Conservation (phyloP, 2,113 vertebrate genomes). For the Regulus satrapa region DNA sequence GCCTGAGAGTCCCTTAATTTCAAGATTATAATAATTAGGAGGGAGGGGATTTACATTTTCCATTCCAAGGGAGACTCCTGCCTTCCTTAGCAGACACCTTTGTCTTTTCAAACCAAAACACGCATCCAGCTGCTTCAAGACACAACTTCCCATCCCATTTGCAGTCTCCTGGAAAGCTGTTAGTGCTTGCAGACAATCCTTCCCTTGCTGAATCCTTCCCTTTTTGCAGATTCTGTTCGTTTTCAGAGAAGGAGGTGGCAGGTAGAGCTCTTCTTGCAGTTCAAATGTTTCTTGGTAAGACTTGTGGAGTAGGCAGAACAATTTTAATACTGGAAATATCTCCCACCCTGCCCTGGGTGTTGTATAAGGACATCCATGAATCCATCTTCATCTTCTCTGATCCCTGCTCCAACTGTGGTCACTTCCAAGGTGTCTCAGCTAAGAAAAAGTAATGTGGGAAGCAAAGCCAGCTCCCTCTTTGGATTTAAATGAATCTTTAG, state of each 20-base stretch:
- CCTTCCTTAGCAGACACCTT: no score
- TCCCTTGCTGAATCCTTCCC: background rate
- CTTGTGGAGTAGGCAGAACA: background rate
- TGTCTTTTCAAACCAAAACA: no score
- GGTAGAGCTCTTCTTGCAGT: background rate
- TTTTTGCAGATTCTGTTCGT: background rate
- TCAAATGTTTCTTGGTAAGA: background rate
- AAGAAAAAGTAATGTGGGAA: background rate
- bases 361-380: background rate
- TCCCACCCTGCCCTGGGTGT: background rate
- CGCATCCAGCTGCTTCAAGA: background rate
- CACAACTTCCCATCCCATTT: background rate
- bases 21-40: no score
- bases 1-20: no score
- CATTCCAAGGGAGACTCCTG: no score
- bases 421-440: background rate
- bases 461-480: background rate
- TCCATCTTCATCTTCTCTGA: background rate
- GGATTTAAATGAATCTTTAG: background rate
- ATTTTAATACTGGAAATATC: background rate
- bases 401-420: rapidly evolving
- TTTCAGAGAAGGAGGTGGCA: background rate
- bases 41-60: no score
- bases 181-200: rapidly evolving
- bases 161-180: background rate